Percentiles rank a stretch among this genome's conserved stretches.
Evolutionary conservation across 1,140 invertebrate genomes (phyloP).

Genomic region (Ditylenchus dipsaci): DNA sequence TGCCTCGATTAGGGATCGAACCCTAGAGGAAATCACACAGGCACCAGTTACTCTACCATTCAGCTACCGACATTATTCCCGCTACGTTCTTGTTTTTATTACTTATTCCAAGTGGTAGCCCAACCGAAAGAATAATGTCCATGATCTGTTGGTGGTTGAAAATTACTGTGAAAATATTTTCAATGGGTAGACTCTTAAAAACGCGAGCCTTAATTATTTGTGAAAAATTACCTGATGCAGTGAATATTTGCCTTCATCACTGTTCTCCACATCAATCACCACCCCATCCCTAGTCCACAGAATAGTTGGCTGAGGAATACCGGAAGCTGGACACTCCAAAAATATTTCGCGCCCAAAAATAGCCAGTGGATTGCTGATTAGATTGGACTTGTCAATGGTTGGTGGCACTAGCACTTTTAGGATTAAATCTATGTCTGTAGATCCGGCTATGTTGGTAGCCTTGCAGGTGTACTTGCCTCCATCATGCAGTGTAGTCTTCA

Average conservation of each 20-base stretch:
- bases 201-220: too few species aligned
- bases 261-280: neutral
- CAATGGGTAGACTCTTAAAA: too few species aligned
- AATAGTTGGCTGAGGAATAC: conserved; percentile 56
- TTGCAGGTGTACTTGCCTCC: conserved; percentile 61
- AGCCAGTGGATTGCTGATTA: conserved; percentile 57
- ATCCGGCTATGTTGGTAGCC: conserved; percentile 60
- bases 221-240: conserved; percentile 11
- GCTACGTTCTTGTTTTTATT: too few species aligned
- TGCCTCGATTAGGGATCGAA: too few species aligned
- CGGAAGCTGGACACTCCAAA: conserved; percentile 62
- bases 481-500: conserved; percentile 49
- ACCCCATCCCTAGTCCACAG: conserved; percentile 59
- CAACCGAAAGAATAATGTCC: too few species aligned
- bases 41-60: too few species aligned
- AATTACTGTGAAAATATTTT: neutral
- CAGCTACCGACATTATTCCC: too few species aligned
- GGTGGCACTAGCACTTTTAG: conserved; percentile 61
- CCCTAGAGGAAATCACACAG: too few species aligned
- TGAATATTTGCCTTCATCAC: conserved; percentile 13
- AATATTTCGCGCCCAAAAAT: conserved; percentile 58
- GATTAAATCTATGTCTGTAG: conserved; percentile 57
- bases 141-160: too few species aligned
- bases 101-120: too few species aligned
- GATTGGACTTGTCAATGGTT: conserved; percentile 62